Evolutionary conservation across 1,140 invertebrate species (phyloP), one percentile per base, ranked within the genome.

Genomic region (Heliconius congener): DNA sequence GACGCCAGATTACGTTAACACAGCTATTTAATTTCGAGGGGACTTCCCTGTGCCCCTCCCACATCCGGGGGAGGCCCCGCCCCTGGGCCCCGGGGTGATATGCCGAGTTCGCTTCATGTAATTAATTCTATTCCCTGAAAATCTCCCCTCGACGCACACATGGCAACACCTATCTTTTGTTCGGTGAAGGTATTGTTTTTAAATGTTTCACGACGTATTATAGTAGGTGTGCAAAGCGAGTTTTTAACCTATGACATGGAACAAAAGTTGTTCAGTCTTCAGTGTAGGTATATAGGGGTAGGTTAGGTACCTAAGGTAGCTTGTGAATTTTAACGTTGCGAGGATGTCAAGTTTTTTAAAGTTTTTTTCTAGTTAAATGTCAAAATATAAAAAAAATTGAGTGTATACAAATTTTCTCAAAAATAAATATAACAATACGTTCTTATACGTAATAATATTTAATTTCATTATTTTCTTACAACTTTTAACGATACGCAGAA

Each of bases 81-180:
- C 84, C 84, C 71, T n/a, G 18, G 71, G 60, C 60, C 60, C 60
- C 76, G 75, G 84, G 81, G 82, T 81, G 81, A 82, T 82, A 82
- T 82, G 83, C 82, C 73, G 77, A 78, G 79, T 83, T 81, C 82
- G 84, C 84, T 80, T 80, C 81, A 77, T 84, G 81, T 85, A 85
- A 85, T 85, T 84, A 85, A 85, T 85, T 85, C 84, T 85, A 85
- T 85, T 85, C 81, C 81, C 81, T 77, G 83, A 84, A 66, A 79
- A 74, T 81, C 82, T 74, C 73, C 79, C 76, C 78, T 73, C 52
- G 34, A 66, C 57, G 76, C 73, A 77, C 76, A 77, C 72, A 81
- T 74, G 76, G 76, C 76, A 81, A 81, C 80, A 81, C 80, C 80
- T 81, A 77, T 78, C 23, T 73, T 78, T 81, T 81, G 80, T 81